Evolutionary conservation across 2,888 invertebrate genomes (phyloP), one percentile per base, ranked within the genome.

Genomic region (Chymomyza amoena): DNA sequence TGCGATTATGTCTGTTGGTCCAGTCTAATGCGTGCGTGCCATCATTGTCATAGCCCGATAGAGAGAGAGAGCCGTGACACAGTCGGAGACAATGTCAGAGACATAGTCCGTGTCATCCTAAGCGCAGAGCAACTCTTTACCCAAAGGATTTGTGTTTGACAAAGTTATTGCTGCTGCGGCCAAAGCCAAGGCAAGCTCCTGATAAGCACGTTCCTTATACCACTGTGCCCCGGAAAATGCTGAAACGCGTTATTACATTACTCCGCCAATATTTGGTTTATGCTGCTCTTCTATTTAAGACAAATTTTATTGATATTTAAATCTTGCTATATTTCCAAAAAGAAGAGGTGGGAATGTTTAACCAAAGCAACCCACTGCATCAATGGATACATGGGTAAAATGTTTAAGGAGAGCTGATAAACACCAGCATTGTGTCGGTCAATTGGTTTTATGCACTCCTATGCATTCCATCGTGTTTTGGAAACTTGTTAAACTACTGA

Each of bases 61-160:
- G 7, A 36, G 4, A 28, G 18, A 57, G 0, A 15, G 28, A 32
- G 25, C 59, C 65, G 39, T 9, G 52, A 65, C 50, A n/a, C 6
- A 16, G 52, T 16, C 13, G 18, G 5, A 10, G 18, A 15, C 18
- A 16, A 10, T 2, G 18, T 16, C 16, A 9, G 9, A 54, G 73
- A 70, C 66, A 4, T 25, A 50, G 66, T 54, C 36, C 51, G 36
- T 15, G 66, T 7, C 6, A 7, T 32, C 9, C 7, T 32, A 32
- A 6, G 9, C 32, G 9, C 32, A 32, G 57, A 63, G 70, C 70
- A 87, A 85, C 87, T 82, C 85, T 85, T 85, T 81, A 75, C 81
- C 81, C 80, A 80, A 77, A 78, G 81, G 80, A 84, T 87, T 86
- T 85, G 77, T 84, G 81, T 84, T 87, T 81, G 84, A 76, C 81